These are phyloP conservation scores for Lomographa bimaculata DNA, from an alignment of 2,888 invertebrate genomes.

Conservation along the genomic window DNA sequence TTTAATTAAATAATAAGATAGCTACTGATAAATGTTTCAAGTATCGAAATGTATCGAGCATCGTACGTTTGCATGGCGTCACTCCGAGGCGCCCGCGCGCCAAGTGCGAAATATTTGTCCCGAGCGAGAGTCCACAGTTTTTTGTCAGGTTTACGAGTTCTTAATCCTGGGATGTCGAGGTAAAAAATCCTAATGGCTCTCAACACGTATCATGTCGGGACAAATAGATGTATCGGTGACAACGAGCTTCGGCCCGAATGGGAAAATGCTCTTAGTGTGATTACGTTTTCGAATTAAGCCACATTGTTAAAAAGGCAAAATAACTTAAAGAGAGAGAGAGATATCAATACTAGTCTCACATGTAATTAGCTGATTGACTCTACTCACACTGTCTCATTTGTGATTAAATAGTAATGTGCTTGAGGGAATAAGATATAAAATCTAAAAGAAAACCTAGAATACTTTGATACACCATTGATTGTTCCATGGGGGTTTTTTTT, in stretches of 20 bases:
- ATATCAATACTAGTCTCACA: too few species aligned
- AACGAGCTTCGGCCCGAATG: conserved; percentile 2
- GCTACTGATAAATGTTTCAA: conserved; percentile 3
- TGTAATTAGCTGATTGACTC: too few species aligned
- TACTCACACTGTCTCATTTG: too few species aligned
- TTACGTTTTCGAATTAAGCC: conserved; percentile 2
- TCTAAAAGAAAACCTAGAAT: too few species aligned
- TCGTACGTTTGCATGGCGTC: conserved; percentile 13
- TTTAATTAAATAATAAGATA: too few species aligned
- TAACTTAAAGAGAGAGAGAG: too few species aligned
- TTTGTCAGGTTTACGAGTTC: conserved; percentile 43
- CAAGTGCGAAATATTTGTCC: conserved; percentile 54
- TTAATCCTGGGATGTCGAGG: conserved; percentile 44
- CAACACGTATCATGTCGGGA: conserved; percentile 43
- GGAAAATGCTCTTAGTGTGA: conserved; percentile 23
- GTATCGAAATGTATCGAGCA: conserved; percentile 20
- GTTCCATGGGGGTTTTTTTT: too few species aligned
- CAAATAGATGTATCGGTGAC: conserved; percentile 28
- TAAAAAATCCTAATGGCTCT: conserved; percentile 47
- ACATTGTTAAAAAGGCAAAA: neutral
- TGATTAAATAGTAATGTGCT: too few species aligned
- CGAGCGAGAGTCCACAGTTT: conserved; percentile 35
- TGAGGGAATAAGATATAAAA: too few species aligned
- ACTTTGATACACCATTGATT: too few species aligned
- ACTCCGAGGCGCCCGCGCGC: conserved; percentile 22